Evolutionary conservation across 2,797 vertebrate genomes (phyloP), one percentile per base, ranked within the genome.

Genomic region (Sebastes kiyomatsui): DNA sequence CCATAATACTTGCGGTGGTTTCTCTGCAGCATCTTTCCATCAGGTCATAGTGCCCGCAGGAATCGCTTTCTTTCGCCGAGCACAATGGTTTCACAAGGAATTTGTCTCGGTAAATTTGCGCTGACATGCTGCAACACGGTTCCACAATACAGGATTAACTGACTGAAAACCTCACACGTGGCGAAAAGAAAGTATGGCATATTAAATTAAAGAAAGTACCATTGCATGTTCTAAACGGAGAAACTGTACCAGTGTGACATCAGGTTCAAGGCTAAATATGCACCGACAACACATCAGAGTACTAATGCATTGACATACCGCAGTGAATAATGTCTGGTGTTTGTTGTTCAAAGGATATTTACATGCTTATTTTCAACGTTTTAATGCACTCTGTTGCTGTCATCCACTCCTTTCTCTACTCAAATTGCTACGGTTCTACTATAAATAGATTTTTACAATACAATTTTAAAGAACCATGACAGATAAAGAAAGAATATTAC

Each of bases 111-210:
- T 79, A 67, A 83, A 90, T 91, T 88, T 87, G 84, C 35, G 12
- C 67, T 49, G 66, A 88, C 85, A 86, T 72, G 78, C 70, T n/a
- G 64, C 83, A 70, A 85, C 78, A 70, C 82, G 74, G 83, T 79
- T 88, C 72, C 88, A 86, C 84, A 85, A 83, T 68, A 84, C 33
- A 84, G 83, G 91, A 87, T 91, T 90, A 90, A 78, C 75, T 49
- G 33, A 55, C 58, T 42, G 49, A 70, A 78, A 87, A 56, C 64
- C 42, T 60, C 83, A 79, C 62, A 60, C 35, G 1, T 72, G 55
- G 80, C n/a, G 66, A 71, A 72, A 60, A 79, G 61, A 85, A 46
- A 54, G n/a, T 28, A 22, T 58, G 49, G 9, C 8, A 82, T 13
- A 67, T 35, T 54, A 74, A 64, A 77, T 64, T 66, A 11, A 28